These are phyloP conservation scores for Trematocara unimaculatum DNA, from an alignment of 2,113 vertebrate genomes.

Conservation along the genomic window DNA sequence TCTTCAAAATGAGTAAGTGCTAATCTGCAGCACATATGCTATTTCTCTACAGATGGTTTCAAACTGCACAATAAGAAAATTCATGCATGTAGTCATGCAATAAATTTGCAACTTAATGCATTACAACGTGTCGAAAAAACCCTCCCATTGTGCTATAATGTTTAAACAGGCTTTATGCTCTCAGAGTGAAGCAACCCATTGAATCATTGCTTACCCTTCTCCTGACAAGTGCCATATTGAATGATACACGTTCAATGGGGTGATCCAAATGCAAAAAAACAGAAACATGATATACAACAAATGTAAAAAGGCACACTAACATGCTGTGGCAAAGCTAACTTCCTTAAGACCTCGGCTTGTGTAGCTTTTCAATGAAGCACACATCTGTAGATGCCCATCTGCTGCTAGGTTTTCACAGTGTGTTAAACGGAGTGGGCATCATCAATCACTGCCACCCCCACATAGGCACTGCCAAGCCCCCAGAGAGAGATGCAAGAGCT, in stretches of 20 bases:
- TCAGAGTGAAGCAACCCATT: neutral
- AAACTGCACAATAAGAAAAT: neutral
- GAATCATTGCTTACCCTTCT: conserved; percentile 5
- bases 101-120: neutral
- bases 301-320: conserved; percentile 13
- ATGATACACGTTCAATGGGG: neutral
- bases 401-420: conserved; percentile 51
- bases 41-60: neutral
- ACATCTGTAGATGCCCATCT: conserved; percentile 56
- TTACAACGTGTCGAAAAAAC: neutral
- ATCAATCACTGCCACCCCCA: conserved; percentile 67
- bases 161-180: neutral
- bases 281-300: neutral
- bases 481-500: conserved; percentile 47
- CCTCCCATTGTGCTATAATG: neutral
- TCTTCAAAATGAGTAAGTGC: neutral
- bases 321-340: neutral
- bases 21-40: neutral
- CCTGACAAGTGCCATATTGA: neutral
- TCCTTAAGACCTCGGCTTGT: conserved; percentile 5
- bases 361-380: conserved; percentile 4
- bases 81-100: neutral
- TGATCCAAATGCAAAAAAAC: neutral
- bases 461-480: conserved; percentile 62
- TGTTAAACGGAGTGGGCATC: conserved; percentile 63